Base-by-base conservation (phyloP, 2,113 vertebrate genomes). In the Myotis brandtii region DNA sequence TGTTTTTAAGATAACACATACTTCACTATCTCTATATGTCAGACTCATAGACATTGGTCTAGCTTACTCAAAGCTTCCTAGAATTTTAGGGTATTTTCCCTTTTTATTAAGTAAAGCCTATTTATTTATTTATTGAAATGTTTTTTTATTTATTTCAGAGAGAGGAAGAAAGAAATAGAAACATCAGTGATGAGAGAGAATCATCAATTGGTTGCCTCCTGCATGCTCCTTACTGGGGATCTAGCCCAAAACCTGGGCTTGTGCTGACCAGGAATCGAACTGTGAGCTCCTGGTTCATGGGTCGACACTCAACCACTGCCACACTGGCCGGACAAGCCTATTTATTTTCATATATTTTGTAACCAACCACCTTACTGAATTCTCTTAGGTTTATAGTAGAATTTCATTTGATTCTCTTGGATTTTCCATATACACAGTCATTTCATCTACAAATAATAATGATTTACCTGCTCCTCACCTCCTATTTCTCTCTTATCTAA, bases 301-400 rank as follows among this genome's bases (percentile, higher is more conserved):
- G 25, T 62, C 1, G 59, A 62, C 59, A 62, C 59, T 62, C 23
- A 62, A 27, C 25, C 59, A 27, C 59, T 62, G 59, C 59, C 23
- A 27, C 56, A 27, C 56, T 62, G 56, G 23, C 56, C 4, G 10
- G 25, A 62, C 59, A 77, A 87, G 7, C 9, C 76, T 77, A 4
- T 90, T 85, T 92, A 21, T 87, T 95, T 91, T 50, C n/a, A n/a
- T 64, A 5, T 86, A 48, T 80, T 93, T 90, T 91, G 23, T 59
- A 43, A 67, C n/a, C 77, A 73, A 12, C 40, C 50, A 34, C 23
- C 6, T 52, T 90, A n/a, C 43, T 80, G 34, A 72, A 69, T 85
- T 75, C 32, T 72, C 37, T 48, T 79, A 73, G 40, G 59, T 89
- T 83, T 72, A 14, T 93, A 72, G 27, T 52, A 43, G 21, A 50